Evolutionary conservation across 2,113 vertebrate genomes (phyloP).

Genomic region (Geococcyx californianus): DNA sequence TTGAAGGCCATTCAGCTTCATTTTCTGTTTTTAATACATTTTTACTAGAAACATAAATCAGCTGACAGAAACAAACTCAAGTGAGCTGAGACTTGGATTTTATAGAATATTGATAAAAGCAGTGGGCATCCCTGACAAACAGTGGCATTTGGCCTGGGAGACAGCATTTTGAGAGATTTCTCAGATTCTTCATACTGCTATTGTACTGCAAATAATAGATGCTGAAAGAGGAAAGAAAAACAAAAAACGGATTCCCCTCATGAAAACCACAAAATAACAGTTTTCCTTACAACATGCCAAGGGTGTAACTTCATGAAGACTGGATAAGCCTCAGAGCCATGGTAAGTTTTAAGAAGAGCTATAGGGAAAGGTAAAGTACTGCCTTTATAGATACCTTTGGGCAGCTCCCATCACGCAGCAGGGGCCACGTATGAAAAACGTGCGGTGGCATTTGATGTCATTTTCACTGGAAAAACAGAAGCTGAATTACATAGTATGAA

Average conservation of each 20-base stretch:
- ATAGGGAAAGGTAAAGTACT: not conserved
- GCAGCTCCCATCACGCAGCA: not conserved
- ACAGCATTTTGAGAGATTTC: not conserved
- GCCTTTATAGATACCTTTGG: not conserved
- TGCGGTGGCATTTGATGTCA: not conserved
- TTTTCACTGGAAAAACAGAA: not conserved
- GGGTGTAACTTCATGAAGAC: not conserved
- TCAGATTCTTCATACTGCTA: not conserved
- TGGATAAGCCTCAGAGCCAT: not conserved
- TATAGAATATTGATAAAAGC: constrained; percentile 30
- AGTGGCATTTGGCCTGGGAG: not conserved
- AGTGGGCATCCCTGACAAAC: not conserved
- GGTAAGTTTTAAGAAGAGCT: not conserved
- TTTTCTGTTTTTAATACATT: constrained; percentile 26
- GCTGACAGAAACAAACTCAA: constrained; percentile 22
- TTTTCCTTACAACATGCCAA: not conserved
- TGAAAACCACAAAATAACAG: not conserved
- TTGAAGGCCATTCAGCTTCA: not conserved
- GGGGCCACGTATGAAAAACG: accelerated
- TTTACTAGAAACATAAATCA: constrained; percentile 29
- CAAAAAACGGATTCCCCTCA: not conserved
- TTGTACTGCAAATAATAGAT: not conserved
- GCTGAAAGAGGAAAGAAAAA: accelerated
- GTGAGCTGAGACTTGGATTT: not conserved
- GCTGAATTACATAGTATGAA: not conserved